phyloP scores from a whole-genome alignment of 2,113 vertebrate genomes.

The Oenanthe melanoleuca region DNA sequence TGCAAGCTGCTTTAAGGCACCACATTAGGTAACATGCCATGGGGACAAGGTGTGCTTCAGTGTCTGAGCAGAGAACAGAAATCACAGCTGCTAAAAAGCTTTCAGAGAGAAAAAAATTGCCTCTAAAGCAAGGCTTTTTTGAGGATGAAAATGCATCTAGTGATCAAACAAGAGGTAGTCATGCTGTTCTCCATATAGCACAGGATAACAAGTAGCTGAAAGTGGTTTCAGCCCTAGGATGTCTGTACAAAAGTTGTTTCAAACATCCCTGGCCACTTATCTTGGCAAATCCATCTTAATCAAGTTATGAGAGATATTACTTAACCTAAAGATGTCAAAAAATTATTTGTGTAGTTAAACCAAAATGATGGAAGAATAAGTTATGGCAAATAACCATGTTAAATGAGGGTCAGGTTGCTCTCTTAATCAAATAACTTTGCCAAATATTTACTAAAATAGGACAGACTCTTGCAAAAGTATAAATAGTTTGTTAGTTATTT shows the following conservation, averaged over 20 bases:
- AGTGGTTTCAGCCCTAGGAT: background rate
- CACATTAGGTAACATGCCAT: fast-evolving
- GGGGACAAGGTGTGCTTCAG: background rate
- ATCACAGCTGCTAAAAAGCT: background rate
- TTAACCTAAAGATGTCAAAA: slow-evolving; percentile 17
- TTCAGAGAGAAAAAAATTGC: background rate
- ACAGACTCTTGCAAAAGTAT: slow-evolving; percentile 81
- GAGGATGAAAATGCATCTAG: background rate
- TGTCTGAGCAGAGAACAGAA: background rate
- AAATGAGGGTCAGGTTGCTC: slow-evolving; percentile 77
- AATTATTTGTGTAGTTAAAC: slow-evolving; percentile 63
- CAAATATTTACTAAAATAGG: slow-evolving; percentile 85
- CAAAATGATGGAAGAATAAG: slow-evolving; percentile 64
- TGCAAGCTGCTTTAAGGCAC: background rate
- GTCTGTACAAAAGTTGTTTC: background rate
- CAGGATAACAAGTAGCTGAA: background rate
- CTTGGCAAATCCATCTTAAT: slow-evolving; percentile 25
- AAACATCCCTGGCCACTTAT: background rate
- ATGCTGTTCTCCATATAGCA: fast-evolving
- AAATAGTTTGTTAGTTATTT: slow-evolving; percentile 84
- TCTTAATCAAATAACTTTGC: slow-evolving; percentile 78
- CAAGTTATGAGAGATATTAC: slow-evolving; percentile 8
- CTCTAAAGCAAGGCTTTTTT: background rate
- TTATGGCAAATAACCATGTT: slow-evolving; percentile 66
- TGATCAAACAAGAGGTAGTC: background rate